Conservation (phyloP, 2,888 invertebrate species). For the Eurois occulta region DNA sequence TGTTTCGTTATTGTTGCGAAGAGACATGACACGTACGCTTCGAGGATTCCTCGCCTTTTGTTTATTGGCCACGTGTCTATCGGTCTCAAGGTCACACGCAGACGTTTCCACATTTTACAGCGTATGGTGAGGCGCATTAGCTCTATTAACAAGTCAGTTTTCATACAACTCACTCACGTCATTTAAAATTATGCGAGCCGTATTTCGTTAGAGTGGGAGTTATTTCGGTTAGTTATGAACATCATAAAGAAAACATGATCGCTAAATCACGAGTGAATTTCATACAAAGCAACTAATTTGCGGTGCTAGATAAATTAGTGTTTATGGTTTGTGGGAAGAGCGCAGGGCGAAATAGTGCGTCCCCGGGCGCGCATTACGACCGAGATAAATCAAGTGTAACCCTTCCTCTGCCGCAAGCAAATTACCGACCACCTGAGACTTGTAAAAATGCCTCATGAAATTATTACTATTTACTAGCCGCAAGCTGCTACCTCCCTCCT, state of each 20-base stretch:
- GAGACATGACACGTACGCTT: constrained; percentile 86
- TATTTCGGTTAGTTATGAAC: constrained; percentile 63
- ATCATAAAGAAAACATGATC: constrained; percentile 66
- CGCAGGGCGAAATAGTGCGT: constrained; percentile 81
- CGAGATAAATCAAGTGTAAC: constrained; percentile 88
- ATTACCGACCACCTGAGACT: constrained; percentile 90
- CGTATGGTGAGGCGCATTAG: constrained; percentile 45
- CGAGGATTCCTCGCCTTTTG: constrained; percentile 79
- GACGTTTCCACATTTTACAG: constrained; percentile 54
- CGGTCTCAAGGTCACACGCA: constrained; percentile 72
- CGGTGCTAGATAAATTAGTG: constrained; percentile 81
- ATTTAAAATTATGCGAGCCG: constrained; percentile 47
- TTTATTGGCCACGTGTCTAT: constrained; percentile 82
- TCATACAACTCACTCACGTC: constrained; percentile 58
- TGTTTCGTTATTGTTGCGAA: constrained; percentile 90
- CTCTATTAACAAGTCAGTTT: constrained; percentile 54
- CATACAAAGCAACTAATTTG: constrained; percentile 73
- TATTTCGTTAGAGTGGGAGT: constrained; percentile 57
- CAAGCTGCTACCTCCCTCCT: constrained; percentile 61
- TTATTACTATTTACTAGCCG: constrained; percentile 76
- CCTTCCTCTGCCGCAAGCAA: constrained; percentile 86
- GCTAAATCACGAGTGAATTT: constrained; percentile 69
- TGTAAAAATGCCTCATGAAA: constrained; percentile 85
- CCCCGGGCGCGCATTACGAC: constrained; percentile 84
- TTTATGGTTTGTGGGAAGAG: constrained; percentile 77